Conservation (phyloP, 2,888 invertebrate genomes). For the Argyresthia albistria region DNA sequence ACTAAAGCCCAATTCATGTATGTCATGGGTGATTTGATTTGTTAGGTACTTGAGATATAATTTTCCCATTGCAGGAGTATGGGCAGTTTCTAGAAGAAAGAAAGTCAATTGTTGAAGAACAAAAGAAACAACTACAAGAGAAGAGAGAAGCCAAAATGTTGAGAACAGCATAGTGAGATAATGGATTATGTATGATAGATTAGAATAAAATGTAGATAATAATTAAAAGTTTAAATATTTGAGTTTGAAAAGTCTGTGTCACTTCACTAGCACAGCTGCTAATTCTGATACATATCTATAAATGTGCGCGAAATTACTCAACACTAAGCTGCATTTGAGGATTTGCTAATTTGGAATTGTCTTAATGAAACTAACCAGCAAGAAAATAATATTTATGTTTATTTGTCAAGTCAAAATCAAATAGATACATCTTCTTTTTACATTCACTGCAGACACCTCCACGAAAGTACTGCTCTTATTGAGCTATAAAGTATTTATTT, state of each 20-base stretch:
- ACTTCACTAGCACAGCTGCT: no score
- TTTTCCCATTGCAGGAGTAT: slow-evolving; percentile 73
- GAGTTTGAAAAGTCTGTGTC: not conserved
- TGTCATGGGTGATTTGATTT: no score
- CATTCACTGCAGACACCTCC: not conserved
- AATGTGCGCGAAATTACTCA: no score
- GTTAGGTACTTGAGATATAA: no score
- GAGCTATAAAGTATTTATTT: no score
- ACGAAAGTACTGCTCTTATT: not conserved
- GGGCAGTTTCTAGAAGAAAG: slow-evolving; percentile 85
- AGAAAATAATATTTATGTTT: slow-evolving; percentile 3
- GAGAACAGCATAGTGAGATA: slow-evolving; percentile 71
- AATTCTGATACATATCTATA: no score
- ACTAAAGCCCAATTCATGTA: no score
- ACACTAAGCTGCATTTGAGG: no score
- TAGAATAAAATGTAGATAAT: not conserved
- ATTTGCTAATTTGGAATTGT: not conserved
- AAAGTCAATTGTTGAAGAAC: slow-evolving; percentile 77
- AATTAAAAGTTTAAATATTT: not conserved
- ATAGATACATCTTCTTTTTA: not conserved
- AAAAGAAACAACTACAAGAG: slow-evolving; percentile 84
- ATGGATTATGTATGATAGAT: not conserved
- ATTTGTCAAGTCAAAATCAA: not conserved
- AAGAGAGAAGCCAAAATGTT: slow-evolving; percentile 93
- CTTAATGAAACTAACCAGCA: not conserved